A percentile compares a stretch with the other conserved stretches of the same genome.
phyloP scores from a whole-genome alignment of 2,113 vertebrate species.

The Benitochromis conjunctus region DNA sequence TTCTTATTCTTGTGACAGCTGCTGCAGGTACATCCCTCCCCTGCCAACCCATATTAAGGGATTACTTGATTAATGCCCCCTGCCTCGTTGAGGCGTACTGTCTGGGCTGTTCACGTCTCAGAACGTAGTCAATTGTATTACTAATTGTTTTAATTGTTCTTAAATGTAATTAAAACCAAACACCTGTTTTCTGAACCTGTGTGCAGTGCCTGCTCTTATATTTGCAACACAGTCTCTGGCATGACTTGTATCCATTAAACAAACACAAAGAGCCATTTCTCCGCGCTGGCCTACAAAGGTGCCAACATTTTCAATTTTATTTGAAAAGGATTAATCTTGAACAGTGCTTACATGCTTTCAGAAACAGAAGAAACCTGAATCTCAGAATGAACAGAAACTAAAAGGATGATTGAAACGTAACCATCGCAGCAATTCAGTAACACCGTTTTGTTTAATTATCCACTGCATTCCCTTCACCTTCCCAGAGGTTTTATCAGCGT shows the following conservation, averaged over 20 bases:
- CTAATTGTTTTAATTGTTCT: conserved; percentile 1
- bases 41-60: neutral
- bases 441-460: neutral
- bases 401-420: conserved; percentile 33
- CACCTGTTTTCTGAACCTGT: neutral
- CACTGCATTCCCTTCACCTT: conserved; percentile 21
- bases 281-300: neutral
- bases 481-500: neutral
- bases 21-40: neutral
- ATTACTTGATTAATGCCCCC: neutral
- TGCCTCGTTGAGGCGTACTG: neutral
- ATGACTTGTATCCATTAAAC: neutral
- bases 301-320: conserved; percentile 63
- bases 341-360: conserved; percentile 68
- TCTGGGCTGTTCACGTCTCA: neutral
- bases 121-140: neutral
- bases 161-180: conserved; percentile 23
- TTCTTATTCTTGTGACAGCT: neutral
- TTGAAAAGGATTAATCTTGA: conserved; percentile 64
- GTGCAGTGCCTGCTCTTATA: neutral
- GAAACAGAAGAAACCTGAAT: conserved; percentile 57
- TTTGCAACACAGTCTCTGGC: neutral
- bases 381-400: conserved; percentile 57
- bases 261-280: neutral
- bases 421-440: conserved; percentile 54